These are phyloP conservation scores for Morone chrysops DNA, from an alignment of 2,113 vertebrate species.

Conservation along the genomic window DNA sequence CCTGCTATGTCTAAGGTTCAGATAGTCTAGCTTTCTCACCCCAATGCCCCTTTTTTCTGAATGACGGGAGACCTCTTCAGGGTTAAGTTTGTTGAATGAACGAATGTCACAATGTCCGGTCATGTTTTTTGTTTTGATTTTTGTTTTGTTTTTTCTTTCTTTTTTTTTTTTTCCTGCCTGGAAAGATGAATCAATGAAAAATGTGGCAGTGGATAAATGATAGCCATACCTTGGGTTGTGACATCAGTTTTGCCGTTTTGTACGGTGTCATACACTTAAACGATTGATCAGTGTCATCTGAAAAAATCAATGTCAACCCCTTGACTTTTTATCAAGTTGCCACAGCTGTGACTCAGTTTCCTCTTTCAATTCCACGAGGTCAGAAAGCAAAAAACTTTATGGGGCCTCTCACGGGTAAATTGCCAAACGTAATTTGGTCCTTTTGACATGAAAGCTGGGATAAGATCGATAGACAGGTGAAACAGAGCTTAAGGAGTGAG, in stretches of 20 bases:
- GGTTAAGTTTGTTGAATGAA: conserved; percentile 38
- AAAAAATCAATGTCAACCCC: conserved; percentile 58
- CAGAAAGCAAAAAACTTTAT: conserved; percentile 55
- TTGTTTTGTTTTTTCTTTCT: neutral
- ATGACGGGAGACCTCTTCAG: neutral
- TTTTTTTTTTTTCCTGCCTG: neutral
- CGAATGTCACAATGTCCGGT: neutral
- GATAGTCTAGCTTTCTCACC: neutral
- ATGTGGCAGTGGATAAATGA: conserved; percentile 42
- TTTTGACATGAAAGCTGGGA: conserved; percentile 61
- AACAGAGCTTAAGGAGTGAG: conserved; percentile 64
- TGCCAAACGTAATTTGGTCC: conserved; percentile 71
- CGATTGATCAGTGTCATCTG: conserved; percentile 51
- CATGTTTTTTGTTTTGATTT: neutral
- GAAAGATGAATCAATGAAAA: conserved; percentile 46
- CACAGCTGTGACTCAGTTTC: conserved; percentile 64
- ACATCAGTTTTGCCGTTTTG: conserved; percentile 41
- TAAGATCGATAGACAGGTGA: conserved; percentile 72
- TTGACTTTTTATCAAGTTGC: conserved; percentile 61
- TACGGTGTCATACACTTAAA: conserved; percentile 42
- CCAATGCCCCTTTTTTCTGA: neutral
- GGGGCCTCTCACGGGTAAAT: conserved; percentile 62
- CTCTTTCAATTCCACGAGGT: conserved; percentile 51
- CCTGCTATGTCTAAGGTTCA: neutral
- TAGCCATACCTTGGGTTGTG: conserved; percentile 22